These are phyloP conservation scores for Cephus nigrinus DNA, from an alignment of 2,888 invertebrate species.

Conservation along the genomic window DNA sequence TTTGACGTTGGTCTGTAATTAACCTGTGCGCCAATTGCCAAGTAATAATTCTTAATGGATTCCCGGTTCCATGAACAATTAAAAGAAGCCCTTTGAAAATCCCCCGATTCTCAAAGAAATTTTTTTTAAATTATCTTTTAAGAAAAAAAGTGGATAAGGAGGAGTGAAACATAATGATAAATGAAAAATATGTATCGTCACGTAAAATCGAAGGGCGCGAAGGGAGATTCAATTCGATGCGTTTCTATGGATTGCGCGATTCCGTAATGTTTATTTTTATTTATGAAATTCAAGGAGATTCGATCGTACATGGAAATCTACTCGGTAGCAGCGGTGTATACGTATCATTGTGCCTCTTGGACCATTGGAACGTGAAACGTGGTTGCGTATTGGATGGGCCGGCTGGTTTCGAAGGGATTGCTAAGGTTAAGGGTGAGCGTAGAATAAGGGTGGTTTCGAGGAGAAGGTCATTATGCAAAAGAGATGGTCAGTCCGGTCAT, in stretches of 20 bases:
- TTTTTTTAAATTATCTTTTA: not conserved
- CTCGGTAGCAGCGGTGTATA: not conserved
- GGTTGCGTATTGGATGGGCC: not conserved
- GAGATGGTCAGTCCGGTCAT: slow-evolving; percentile 64
- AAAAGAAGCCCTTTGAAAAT: no score
- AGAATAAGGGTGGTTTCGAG: slow-evolving; percentile 18
- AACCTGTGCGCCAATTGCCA: not conserved
- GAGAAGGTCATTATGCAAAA: slow-evolving; percentile 63
- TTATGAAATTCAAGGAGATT: not conserved
- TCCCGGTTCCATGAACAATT: no score
- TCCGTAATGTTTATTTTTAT: not conserved
- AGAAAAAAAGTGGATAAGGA: not conserved
- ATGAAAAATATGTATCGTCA: not conserved
- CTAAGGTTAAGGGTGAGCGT: slow-evolving; percentile 23
- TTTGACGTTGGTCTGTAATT: not conserved
- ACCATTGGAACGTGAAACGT: not conserved
- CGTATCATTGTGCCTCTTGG: not conserved
- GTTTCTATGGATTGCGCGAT: not conserved
- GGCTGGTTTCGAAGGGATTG: not conserved
- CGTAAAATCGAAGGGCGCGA: not conserved
- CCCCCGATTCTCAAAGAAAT: not conserved
- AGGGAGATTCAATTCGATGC: not conserved
- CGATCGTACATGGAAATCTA: not conserved
- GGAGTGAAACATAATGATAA: not conserved
- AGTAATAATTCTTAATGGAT: not conserved